Conservation (phyloP, 2,797 vertebrate genomes). For the Micromesistius poutassou region DNA sequence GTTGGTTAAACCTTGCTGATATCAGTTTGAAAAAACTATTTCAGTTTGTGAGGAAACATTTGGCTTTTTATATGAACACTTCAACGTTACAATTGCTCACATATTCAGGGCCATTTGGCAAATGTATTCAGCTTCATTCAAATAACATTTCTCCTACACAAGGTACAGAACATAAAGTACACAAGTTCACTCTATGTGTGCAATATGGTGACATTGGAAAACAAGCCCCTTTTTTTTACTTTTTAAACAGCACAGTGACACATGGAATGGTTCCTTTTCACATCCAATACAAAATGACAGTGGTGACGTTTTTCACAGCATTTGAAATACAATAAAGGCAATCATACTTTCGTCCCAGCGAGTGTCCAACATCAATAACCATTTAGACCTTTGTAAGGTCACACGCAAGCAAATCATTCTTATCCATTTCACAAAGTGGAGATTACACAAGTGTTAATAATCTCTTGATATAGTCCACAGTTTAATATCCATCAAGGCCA, state of each 20-base stretch:
- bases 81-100: not conserved
- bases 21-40: not conserved
- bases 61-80: not conserved
- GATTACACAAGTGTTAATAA: conserved; percentile 34
- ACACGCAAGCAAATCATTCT: conserved; percentile 42
- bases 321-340: conserved; percentile 41
- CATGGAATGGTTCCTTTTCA: conserved; percentile 11
- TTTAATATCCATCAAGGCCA: not conserved
- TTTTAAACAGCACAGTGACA: conserved; percentile 29
- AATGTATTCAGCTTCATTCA: not conserved
- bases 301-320: too few relatives aligned
- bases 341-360: conserved; percentile 51
- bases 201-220: not conserved
- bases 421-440: conserved; percentile 25
- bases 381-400: conserved; percentile 48
- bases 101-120: not conserved
- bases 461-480: not conserved
- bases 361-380: conserved; percentile 34
- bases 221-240: not conserved
- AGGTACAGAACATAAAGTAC: not conserved
- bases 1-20: conserved; percentile 30
- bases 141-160: not conserved
- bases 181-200: not conserved
- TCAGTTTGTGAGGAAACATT: not conserved
- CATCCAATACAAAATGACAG: not conserved